Base-by-base conservation (phyloP, 2,113 vertebrate species). In the Leuciscus idus region DNA sequence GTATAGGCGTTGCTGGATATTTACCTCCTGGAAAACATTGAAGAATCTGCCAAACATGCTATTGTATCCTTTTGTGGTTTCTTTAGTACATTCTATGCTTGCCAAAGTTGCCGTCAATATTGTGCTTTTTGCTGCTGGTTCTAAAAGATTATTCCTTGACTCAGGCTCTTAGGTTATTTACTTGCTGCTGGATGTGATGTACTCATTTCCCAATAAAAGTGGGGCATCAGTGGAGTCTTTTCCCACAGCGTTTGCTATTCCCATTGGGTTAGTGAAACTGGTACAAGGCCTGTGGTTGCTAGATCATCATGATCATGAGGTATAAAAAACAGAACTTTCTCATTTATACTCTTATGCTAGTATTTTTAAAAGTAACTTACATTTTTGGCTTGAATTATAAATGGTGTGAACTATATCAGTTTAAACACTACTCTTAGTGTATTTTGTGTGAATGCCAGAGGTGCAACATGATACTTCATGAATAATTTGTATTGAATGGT, bases 261-360 rank as follows among this genome's bases (percentile, higher is more conserved):
- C 98, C 6, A 94, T 96, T 86, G 96, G 97, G 57, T 94, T 99
- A 4, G 95, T 99, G 75, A 98, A 98, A 86, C 94, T 99, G 66
- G 94, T 98, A 79, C 96, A 95, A 92, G 98, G 97, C 6, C 96
- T 98, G 89, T 99, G 98, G 98, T 94, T 98, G 64, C 94, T 99
- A 84, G 98, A 99, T 92, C 98, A 98, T 90, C 95, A 93, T 82
- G 97, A 99, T 88, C 96, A 96, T 73, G 96, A 97, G 94, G 98
- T 98, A 92, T 52, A 48, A 2, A 33, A 59, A n/a, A 6, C 6
- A 4, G 4, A 33, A 33, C 52, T 57, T 23, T 57, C 7, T 57
- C 55, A 23, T 23, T 10, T 55, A 30, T 77, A 17, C 2, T 21
- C 7, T 72, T 43, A 1, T 11, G 2, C 9, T 73, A 12, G 19